phyloP scores from a whole-genome alignment of 2,113 vertebrate species.

The Salvator merianae region DNA sequence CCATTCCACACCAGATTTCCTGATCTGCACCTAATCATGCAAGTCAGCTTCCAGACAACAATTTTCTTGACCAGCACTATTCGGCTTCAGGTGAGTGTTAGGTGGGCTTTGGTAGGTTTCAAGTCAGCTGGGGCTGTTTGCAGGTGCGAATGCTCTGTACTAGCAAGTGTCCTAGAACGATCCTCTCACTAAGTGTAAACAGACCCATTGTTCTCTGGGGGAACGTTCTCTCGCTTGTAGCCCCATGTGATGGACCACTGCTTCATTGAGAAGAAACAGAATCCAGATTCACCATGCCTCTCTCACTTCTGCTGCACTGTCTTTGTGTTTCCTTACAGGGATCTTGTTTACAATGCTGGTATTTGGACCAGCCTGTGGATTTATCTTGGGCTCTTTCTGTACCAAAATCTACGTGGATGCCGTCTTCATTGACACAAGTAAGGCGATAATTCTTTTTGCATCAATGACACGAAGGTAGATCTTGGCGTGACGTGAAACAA shows the following conservation, averaged over 20 bases:
- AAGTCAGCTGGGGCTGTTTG: too few species aligned
- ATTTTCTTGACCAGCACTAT: too few species aligned
- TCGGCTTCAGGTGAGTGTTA: too few species aligned
- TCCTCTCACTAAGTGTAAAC: too few species aligned
- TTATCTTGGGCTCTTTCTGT: constrained; percentile 98
- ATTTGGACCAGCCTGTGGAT: constrained; percentile 96
- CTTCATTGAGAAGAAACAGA: not conserved
- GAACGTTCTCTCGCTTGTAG: not conserved
- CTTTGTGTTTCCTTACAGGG: constrained; percentile 78
- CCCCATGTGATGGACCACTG: not conserved
- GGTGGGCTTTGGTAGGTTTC: too few species aligned
- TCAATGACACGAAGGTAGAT: not conserved
- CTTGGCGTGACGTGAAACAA: not conserved
- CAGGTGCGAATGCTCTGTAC: too few species aligned
- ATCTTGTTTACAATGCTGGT: constrained; percentile 98
- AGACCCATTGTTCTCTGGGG: too few species aligned
- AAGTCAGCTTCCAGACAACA: too few species aligned
- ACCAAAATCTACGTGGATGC: constrained; percentile 98
- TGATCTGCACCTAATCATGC: too few species aligned
- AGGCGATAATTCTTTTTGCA: constrained; percentile 54
- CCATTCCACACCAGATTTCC: too few species aligned
- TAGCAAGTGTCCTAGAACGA: too few species aligned
- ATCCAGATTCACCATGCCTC: rapidly evolving
- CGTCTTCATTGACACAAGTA: constrained; percentile 94
- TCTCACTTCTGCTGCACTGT: constrained; percentile 9